Percentiles rank a stretch among this genome's conserved stretches.
These are phyloP conservation scores for Orthosia gothica DNA, from an alignment of 2,888 invertebrate genomes.

Conservation along the genomic window DNA sequence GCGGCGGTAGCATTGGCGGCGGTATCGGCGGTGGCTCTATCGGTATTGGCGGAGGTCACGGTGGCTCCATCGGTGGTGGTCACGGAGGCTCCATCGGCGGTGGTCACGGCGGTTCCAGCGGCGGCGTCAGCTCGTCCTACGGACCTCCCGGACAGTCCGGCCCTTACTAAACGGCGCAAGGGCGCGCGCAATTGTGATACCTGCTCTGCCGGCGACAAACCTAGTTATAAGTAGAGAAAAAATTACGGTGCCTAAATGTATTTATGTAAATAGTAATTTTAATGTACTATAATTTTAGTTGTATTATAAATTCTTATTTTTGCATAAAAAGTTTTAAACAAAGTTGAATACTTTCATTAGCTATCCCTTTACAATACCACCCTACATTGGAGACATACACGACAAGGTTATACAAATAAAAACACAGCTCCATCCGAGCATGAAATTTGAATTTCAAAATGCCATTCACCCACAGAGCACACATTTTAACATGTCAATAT, in stretches of 20 bases:
- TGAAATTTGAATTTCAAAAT: slow-evolving; percentile 59
- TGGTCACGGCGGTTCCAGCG: slow-evolving; percentile 77
- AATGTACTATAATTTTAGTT: slow-evolving; percentile 89
- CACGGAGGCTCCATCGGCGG: slow-evolving; percentile 77
- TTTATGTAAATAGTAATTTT: slow-evolving; percentile 92
- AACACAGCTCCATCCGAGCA: slow-evolving; percentile 40
- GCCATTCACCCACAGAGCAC: slow-evolving; percentile 56
- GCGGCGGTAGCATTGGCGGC: slow-evolving; percentile 71
- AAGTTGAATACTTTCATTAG: slow-evolving; percentile 55
- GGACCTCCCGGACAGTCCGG: slow-evolving; percentile 93
- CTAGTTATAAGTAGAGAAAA: slow-evolving; percentile 91
- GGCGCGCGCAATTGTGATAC: slow-evolving; percentile 88
- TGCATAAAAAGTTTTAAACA: slow-evolving; percentile 86
- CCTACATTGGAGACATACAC: slow-evolving; percentile 23
- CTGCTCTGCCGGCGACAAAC: slow-evolving; percentile 89
- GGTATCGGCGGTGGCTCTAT: slow-evolving; percentile 65
- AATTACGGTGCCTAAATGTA: slow-evolving; percentile 92
- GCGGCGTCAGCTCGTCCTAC: slow-evolving; percentile 91
- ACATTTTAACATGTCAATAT: slow-evolving; percentile 72
- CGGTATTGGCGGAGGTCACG: slow-evolving; percentile 69
- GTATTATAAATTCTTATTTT: slow-evolving; percentile 90
- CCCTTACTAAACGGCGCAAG: slow-evolving; percentile 91
- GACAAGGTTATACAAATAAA: slow-evolving; percentile 39
- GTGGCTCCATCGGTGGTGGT: slow-evolving; percentile 77
- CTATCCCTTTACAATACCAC: slow-evolving; percentile 16